Base-by-base conservation (phyloP, 2,888 invertebrate species). In the Acronicta aceris region DNA sequence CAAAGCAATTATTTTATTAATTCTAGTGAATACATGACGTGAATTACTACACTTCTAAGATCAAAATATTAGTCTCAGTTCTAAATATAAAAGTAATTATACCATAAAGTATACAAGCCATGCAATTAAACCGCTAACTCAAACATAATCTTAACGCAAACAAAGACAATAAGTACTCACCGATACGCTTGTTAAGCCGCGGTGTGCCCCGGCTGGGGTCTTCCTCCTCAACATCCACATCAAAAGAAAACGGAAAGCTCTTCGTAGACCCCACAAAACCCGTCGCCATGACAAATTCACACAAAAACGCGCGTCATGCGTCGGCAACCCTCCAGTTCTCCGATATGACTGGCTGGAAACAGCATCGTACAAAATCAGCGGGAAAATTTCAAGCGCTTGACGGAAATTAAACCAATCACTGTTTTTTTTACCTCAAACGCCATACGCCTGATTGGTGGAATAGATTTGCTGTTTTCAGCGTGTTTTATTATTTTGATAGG, bases 171-270 rank as follows among this genome's bases (percentile, higher is more conserved):
- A 17, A 30, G 21, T 58, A 89, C 92, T 85, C 50, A 94, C 94
- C 93, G 76, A 88, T 89, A 59, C 94, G 83, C 63, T 91, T 89
- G 72, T 81, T 92, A 30, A 91, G 82, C 58, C 82, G 91, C 9
- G 92, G 89, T 2, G 92, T 91, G 43, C 65, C 81, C 40, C 90
- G 74, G 0, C 83, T 88, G 2, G 82, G 77, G 5, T 89, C 89
- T 27, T 92, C 93, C 21, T 91, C 92, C 47, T 94, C 95, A 0
- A 94, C 85, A 59, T 95, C 93, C 15, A 90, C 83, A 73, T 95
- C 95, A 81, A 95, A 95, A 53, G 95, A 94, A 75, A 95, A 95
- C 2, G 95, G 95, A 74, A 95, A 95, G 74, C 71, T 93, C 79
- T 92, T 94, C 42, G 95, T 95, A 58, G 95, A 94, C 41, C 95